Percentiles rank a stretch among this genome's conserved stretches.
Evolutionary conservation across 2,888 invertebrate species (phyloP).

Genomic region (Parascotia fuliginaria): DNA sequence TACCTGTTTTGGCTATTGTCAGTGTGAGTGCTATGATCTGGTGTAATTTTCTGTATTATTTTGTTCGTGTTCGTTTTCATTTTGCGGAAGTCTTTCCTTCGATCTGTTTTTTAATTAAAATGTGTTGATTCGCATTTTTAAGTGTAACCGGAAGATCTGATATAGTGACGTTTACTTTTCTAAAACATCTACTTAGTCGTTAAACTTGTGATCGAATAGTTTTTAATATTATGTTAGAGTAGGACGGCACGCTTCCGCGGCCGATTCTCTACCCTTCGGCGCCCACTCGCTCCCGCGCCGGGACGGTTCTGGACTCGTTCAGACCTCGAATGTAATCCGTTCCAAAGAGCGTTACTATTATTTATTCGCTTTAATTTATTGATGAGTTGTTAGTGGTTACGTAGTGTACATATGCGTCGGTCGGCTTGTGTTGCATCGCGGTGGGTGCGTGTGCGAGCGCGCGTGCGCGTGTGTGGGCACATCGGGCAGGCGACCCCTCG

Average conservation of each 20-base stretch:
- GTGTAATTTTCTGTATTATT: constrained; percentile 32
- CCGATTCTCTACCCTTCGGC: constrained; percentile 26
- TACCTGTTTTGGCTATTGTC: constrained; percentile 38
- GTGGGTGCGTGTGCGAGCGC: constrained; percentile 35
- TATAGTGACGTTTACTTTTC: constrained; percentile 12
- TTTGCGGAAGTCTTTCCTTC: constrained; percentile 19
- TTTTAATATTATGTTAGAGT: constrained; percentile 41
- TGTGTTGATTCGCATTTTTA: constrained; percentile 17
- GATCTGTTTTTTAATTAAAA: constrained; percentile 21
- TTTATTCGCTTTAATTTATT: constrained; percentile 78
- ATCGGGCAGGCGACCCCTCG: constrained; percentile 67
- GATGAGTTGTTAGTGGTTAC: constrained; percentile 51
- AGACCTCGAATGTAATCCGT: constrained; percentile 72
- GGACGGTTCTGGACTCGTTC: constrained; percentile 45
- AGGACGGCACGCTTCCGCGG: constrained; percentile 26
- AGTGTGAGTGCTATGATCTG: constrained; percentile 57
- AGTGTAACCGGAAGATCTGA: constrained; percentile 17
- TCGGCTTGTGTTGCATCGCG: constrained; percentile 49
- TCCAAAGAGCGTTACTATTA: constrained; percentile 75
- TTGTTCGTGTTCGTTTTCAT: constrained; percentile 26
- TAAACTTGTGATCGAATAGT: constrained; percentile 10
- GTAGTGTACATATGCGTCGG: constrained; percentile 51
- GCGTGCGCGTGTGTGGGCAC: constrained; percentile 22
- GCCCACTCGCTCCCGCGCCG: constrained; percentile 27
- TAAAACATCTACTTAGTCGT: constrained; percentile 11